These are phyloP conservation scores for Lumbricus terrestris DNA, from an alignment of 2,888 invertebrate species.

Conservation along the genomic window DNA sequence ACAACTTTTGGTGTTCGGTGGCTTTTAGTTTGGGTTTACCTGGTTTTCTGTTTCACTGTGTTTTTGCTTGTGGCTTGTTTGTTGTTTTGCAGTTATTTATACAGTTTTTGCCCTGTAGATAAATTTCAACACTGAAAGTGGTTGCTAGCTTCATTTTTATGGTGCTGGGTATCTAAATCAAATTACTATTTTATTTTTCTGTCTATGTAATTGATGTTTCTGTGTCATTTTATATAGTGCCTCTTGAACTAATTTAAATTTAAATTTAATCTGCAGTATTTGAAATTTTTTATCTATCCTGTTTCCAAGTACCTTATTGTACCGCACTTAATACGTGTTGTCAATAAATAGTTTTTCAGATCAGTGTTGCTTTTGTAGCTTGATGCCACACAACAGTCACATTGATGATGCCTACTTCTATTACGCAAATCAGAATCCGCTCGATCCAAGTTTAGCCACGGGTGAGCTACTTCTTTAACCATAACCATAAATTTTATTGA, in stretches of 20 bases:
- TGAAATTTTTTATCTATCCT: neutral
- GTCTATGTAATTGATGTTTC: no score
- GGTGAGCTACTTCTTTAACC: neutral
- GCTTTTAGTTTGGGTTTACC: neutral
- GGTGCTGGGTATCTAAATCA: no score
- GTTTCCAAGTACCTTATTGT: neutral
- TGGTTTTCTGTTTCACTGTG: neutral
- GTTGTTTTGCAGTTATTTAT: neutral
- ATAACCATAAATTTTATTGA: no score
- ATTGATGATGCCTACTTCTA: neutral
- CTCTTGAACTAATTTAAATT: neutral
- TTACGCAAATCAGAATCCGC: neutral
- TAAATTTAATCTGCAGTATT: neutral
- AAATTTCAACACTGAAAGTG: neutral
- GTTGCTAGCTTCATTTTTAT: neutral
- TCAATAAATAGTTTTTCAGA: neutral
- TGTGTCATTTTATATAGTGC: no score
- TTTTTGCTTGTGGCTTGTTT: neutral
- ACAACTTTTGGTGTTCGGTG: neutral
- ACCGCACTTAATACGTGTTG: neutral
- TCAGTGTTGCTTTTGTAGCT: neutral
- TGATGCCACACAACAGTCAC: neutral
- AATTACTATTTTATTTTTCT: neutral
- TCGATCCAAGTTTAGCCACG: neutral
- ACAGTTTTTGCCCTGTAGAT: neutral